These are phyloP conservation scores for Syngnathus acus DNA, from an alignment of 2,797 vertebrate genomes.

Conservation along the genomic window DNA sequence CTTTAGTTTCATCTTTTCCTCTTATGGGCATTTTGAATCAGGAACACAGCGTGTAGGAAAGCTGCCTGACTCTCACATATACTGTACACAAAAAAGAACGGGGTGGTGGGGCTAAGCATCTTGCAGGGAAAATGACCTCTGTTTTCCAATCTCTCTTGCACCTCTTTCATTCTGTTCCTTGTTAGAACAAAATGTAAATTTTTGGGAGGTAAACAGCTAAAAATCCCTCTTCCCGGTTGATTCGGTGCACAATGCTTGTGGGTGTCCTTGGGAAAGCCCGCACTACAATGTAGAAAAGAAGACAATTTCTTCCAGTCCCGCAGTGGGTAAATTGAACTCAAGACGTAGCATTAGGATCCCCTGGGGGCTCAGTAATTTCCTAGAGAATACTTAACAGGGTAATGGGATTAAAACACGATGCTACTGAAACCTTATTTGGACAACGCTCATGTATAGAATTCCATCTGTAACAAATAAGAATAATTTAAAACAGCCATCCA, in stretches of 20 bases:
- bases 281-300: background rate
- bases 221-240: background rate
- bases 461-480: background rate
- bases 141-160: background rate
- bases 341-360: background rate
- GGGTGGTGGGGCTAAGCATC: background rate
- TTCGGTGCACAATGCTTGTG: background rate
- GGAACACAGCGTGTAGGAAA: constrained; percentile 49
- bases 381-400: background rate
- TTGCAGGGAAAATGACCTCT: background rate
- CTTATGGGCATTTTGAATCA: constrained; percentile 53
- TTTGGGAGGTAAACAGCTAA: background rate
- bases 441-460: background rate
- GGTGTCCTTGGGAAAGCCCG: background rate
- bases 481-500: background rate
- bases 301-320: background rate
- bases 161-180: background rate
- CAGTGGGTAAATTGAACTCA: constrained; percentile 1
- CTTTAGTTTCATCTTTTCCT: constrained; percentile 17
- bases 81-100: background rate
- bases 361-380: background rate
- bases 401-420: background rate
- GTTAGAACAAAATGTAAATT: background rate
- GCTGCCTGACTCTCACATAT: constrained; percentile 31
- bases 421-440: background rate